Conservation (phyloP, 2,113 vertebrate genomes). For the Pituophis catenifer region DNA sequence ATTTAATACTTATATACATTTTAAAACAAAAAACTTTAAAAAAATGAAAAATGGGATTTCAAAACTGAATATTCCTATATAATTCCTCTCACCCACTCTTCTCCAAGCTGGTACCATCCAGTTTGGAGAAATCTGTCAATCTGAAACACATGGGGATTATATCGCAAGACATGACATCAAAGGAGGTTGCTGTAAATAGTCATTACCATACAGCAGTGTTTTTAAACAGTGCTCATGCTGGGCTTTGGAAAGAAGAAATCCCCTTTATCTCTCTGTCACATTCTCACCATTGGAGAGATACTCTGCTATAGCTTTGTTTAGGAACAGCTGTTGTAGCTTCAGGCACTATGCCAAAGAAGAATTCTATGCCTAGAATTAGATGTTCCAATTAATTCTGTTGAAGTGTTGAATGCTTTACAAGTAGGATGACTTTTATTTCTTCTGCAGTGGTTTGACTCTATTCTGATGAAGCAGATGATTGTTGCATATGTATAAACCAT, state of each 20-base stretch:
- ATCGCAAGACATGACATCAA: not conserved
- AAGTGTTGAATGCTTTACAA: not conserved
- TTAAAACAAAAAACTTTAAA: too few species aligned
- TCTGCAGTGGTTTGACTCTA: not conserved
- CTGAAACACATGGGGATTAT: not conserved
- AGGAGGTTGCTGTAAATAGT: not conserved
- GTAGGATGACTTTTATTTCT: not conserved
- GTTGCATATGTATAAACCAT: not conserved
- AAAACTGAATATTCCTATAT: not conserved
- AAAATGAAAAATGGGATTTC: not conserved
- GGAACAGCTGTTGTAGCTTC: not conserved
- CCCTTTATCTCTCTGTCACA: not conserved
- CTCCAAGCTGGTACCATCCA: not conserved
- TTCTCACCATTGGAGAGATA: not conserved
- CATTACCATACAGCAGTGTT: not conserved
- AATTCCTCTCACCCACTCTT: not conserved
- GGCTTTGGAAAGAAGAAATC: not conserved
- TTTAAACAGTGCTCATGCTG: not conserved
- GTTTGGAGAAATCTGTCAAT: not conserved
- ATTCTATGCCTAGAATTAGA: not conserved
- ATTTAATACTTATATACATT: too few species aligned
- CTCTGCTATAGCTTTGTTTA: not conserved
- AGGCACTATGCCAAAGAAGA: not conserved
- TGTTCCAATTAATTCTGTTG: not conserved
- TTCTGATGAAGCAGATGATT: not conserved